Conservation (phyloP, 2,797 vertebrate species). For the Liparis tanakae region DNA sequence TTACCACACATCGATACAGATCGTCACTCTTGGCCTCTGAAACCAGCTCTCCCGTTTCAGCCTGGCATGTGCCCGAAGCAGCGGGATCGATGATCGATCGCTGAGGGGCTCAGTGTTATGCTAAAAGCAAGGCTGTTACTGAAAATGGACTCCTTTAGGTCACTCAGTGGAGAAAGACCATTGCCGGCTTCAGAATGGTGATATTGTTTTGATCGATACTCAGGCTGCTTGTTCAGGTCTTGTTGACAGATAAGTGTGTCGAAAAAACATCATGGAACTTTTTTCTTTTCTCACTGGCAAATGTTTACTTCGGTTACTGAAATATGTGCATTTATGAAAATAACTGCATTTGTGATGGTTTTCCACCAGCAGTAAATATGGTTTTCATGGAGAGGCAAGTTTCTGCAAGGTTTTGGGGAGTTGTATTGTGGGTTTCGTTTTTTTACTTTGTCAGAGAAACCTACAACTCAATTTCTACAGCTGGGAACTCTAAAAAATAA, state of each 20-base stretch:
- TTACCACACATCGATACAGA: conserved; percentile 14
- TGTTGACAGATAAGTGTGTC: conserved; percentile 55
- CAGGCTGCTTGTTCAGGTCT: conserved; percentile 46
- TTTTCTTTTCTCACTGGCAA: conserved; percentile 7
- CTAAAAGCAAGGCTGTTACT: conserved; percentile 41
- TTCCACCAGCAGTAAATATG: conserved; percentile 42
- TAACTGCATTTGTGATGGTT: conserved; percentile 54
- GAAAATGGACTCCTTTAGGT: conserved; percentile 35
- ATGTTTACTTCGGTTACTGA: conserved; percentile 51
- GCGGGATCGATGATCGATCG: conserved; percentile 3
- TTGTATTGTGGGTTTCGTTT: conserved; percentile 18
- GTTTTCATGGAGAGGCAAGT: conserved; percentile 61
- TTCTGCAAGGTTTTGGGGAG: conserved; percentile 43
- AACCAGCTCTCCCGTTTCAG: conserved; percentile 22
- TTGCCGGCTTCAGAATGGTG: conserved; percentile 38
- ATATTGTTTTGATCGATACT: conserved; percentile 61
- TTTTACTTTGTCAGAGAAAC: conserved; percentile 28
- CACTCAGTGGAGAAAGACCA: conserved; percentile 24
- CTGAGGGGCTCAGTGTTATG: conserved; percentile 13
- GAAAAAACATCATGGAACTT: conserved; percentile 27
- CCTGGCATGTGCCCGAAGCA: conserved; percentile 23
- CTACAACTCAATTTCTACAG: conserved; percentile 42
- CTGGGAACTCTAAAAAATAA: conserved; percentile 46
- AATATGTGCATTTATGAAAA: conserved; percentile 55
- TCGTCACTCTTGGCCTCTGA: conserved; percentile 28